Evolutionary conservation across 2,888 invertebrate species (phyloP).

Genomic region (Anthrax anthrax): DNA sequence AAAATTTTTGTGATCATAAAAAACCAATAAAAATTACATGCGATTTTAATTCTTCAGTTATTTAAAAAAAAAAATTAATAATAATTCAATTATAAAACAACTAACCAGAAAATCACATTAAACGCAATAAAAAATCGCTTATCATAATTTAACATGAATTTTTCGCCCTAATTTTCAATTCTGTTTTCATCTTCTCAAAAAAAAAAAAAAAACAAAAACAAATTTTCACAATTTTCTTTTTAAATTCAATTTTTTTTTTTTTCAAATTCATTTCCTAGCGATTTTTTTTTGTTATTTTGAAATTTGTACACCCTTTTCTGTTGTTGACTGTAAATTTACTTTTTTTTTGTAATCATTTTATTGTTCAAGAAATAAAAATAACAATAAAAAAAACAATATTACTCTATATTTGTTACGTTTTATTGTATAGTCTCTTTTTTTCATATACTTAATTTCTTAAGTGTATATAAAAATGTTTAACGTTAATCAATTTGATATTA

Average conservation of each 20-base stretch:
- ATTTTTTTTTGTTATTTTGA: background rate
- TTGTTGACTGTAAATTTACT: conserved; percentile 1
- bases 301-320: background rate
- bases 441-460: no score
- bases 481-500: conserved; percentile 20
- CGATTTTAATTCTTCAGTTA: no score
- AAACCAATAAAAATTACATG: no score
- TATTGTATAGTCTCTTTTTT: no score
- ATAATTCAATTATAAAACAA: background rate
- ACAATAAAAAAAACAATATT: no score
- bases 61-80: no score
- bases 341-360: background rate
- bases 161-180: background rate
- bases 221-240: background rate
- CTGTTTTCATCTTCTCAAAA: background rate
- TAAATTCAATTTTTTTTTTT: background rate
- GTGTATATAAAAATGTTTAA: no score
- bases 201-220: no score
- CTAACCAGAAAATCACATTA: conserved; percentile 8
- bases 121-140: conserved; percentile 8
- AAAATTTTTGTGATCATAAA: no score
- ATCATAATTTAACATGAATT: conserved; percentile 6
- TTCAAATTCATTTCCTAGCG: background rate
- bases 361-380: no score
- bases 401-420: no score